Percentiles rank a stretch among this genome's conserved stretches.
Evolutionary conservation across 2,888 invertebrate genomes (phyloP).

Genomic region (Brenthis ino): DNA sequence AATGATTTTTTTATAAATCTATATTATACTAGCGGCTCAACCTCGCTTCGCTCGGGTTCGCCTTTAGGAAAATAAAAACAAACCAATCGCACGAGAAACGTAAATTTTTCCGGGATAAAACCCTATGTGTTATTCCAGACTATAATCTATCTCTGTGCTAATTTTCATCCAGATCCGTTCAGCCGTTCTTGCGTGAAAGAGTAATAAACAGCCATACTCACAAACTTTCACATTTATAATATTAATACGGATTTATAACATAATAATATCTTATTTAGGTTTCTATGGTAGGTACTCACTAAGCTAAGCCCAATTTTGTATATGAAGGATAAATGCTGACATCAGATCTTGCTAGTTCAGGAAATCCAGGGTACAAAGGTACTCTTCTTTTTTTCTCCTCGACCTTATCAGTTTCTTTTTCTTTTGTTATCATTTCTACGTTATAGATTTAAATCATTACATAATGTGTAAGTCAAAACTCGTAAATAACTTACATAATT

Average conservation of each 20-base stretch:
- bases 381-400: slow-evolving; percentile 53
- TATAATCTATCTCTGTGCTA: too few relatives aligned
- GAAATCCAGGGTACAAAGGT: slow-evolving; percentile 73
- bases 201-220: too few relatives aligned
- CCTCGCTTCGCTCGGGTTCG: too few relatives aligned
- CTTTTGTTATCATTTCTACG: slow-evolving; percentile 41
- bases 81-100: too few relatives aligned
- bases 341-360: slow-evolving; percentile 82
- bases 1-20: too few relatives aligned
- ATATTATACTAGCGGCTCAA: background rate
- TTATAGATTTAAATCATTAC: background rate
- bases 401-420: slow-evolving; percentile 31
- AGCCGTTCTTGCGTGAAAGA: too few relatives aligned
- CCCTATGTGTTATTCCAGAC: too few relatives aligned
- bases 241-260: background rate
- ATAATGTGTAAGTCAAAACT: background rate
- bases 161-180: too few relatives aligned
- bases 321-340: slow-evolving; percentile 85
- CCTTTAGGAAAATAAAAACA: too few relatives aligned
- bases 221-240: too few relatives aligned
- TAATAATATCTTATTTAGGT: background rate
- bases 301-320: slow-evolving; percentile 80
- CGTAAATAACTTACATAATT: slow-evolving; percentile 8
- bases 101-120: too few relatives aligned
- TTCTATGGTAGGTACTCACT: slow-evolving; percentile 78